Base-by-base conservation (phyloP, 2,888 invertebrate genomes). In the Physocephala rufipes region DNA sequence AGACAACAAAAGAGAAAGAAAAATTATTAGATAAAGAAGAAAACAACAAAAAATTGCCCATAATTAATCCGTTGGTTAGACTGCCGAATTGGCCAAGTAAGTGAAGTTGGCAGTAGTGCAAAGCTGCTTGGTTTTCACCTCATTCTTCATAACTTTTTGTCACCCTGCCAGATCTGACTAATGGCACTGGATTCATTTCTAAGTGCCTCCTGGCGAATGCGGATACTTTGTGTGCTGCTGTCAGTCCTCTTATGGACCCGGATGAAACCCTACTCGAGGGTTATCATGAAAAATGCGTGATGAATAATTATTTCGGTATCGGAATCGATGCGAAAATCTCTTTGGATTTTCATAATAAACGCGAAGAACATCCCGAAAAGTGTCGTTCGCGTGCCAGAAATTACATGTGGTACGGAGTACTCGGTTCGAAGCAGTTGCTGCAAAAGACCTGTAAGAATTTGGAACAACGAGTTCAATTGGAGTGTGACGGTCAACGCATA, bases 241-340 rank as follows among this genome's bases (percentile, higher is more conserved):
- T 96, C n/a, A 95, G 96, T 73, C 96, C 97, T 0, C 87, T 97
- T 15, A 95, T 97, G 92, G 96, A 96, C 83, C 94, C 95, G 0
- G 95, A 95, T 81, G 95, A 95, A 81, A 93, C 94, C 0, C 87
- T 95, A 1, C 87, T 94, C 82, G 95, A 95, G 87, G 95, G 95
- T 0, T 95, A 93, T 85, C 93, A 93, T 79, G 98, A 99, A 86
- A 92, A 93, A 77, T 96, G 96, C 80, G 97, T 97, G 1, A 98
- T 99, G 98, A 99, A 98, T 87, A 99, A 99, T 85, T 99, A 99
- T 84, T 98, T 98, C 84, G 98, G 98, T 0, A 98, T 99, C 80
- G 98, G 98, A 0, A 95, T 99, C 74, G 98, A 99, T 87, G 98
- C 98, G 0, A 98, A 99, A 87, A 97, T 99, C 69, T 95, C 97